These are phyloP conservation scores for Albula goreensis DNA, from an alignment of 2,113 vertebrate genomes.

Conservation along the genomic window DNA sequence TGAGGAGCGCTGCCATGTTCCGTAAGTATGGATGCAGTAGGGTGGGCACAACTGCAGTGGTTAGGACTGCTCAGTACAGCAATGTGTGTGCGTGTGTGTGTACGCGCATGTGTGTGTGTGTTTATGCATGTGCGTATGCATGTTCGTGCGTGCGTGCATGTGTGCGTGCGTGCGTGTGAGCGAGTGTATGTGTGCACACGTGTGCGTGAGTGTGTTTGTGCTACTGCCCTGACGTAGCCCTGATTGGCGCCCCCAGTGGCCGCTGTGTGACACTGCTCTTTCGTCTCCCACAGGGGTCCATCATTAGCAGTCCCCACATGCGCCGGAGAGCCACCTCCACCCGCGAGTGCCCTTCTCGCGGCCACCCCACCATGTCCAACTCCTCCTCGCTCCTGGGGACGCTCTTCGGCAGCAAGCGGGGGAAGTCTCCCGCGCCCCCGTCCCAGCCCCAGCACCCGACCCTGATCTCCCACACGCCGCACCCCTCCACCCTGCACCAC, in stretches of 20 bases:
- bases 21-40: neutral
- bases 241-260: neutral
- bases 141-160: neutral
- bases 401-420: constrained; percentile 85
- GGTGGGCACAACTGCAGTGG: neutral
- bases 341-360: constrained; percentile 89
- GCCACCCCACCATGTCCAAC: constrained; percentile 85
- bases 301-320: constrained; percentile 98
- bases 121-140: neutral
- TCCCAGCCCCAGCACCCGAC: constrained; percentile 72
- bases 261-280: constrained; percentile 31
- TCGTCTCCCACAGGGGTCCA: constrained; percentile 85
- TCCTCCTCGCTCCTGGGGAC: constrained; percentile 93
- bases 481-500: constrained; percentile 74
- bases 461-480: constrained; percentile 72
- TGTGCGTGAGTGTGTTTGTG: neutral
- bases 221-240: neutral
- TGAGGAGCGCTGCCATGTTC: neutral
- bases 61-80: too few relatives aligned
- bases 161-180: neutral
- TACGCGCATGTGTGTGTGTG: neutral
- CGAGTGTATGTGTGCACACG: too few relatives aligned
- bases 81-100: neutral
- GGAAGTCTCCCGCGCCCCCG: constrained; percentile 74
- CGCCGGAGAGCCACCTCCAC: constrained; percentile 85